Evolutionary conservation across 1,140 invertebrate species (phyloP).

Genomic region (Bombus ignitus): DNA sequence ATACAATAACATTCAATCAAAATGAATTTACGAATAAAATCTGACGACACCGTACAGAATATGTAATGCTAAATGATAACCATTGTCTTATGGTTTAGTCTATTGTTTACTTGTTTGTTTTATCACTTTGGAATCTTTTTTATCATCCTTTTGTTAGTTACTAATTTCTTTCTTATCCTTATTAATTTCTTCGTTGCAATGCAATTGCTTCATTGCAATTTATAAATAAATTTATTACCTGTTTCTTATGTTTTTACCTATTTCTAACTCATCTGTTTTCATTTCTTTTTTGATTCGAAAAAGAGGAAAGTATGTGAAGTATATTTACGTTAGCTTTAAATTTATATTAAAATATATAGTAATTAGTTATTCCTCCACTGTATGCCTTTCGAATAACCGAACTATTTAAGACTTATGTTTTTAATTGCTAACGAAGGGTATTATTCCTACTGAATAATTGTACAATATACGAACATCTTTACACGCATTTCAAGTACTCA

Average conservation of each 20-base stretch:
- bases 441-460: slow-evolving; percentile 43
- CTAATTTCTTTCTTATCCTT: neutral
- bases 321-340: slow-evolving; percentile 5
- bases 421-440: slow-evolving; percentile 38
- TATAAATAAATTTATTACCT: neutral
- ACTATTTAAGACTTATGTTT: slow-evolving; percentile 38
- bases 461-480: slow-evolving; percentile 49
- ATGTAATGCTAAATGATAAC: slow-evolving; percentile 10
- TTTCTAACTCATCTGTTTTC: neutral
- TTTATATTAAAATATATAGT: slow-evolving; percentile 1
- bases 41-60: neutral
- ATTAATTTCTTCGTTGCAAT: neutral
- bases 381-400: slow-evolving; percentile 16
- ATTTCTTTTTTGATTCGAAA: neutral
- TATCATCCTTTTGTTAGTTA: neutral
- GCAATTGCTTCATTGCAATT: neutral
- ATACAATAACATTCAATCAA: slow-evolving; percentile 45
- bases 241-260: neutral
- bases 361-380: neutral
- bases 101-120: neutral
- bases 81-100: neutral
- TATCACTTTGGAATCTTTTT: neutral
- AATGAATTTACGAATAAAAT: slow-evolving; percentile 40
- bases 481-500: slow-evolving; percentile 47
- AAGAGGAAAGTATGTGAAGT: neutral